Conservation (phyloP, 2,113 vertebrate species). For the Syngnathus floridae region DNA sequence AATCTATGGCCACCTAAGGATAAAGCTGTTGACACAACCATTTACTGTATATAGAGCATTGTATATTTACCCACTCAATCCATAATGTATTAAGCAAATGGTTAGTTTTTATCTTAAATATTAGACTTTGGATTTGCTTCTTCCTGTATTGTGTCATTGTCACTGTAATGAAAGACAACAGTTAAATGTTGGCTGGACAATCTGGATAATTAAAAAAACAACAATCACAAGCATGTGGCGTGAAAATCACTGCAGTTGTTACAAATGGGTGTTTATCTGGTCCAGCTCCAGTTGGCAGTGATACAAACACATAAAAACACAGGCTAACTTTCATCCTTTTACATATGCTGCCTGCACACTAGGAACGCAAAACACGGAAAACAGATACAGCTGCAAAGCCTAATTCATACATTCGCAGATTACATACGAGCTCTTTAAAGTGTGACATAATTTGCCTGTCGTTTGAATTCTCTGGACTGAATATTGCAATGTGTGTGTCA, state of each 20-base stretch:
- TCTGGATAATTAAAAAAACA: constrained; percentile 5
- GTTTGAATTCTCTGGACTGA: not conserved
- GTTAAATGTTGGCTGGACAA: not conserved
- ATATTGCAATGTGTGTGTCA: not conserved
- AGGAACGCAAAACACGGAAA: not conserved
- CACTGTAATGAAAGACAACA: constrained; percentile 4
- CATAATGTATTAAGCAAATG: not conserved
- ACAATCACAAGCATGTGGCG: not conserved
- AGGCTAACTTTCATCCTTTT: not conserved
- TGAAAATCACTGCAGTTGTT: not conserved
- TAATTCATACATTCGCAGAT: not conserved
- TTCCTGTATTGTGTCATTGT: constrained; percentile 1
- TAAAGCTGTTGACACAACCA: not conserved
- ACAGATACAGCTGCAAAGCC: not conserved
- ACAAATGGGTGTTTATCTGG: not conserved
- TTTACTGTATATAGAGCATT: not conserved
- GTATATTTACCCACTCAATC: not conserved
- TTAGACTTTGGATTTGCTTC: not conserved
- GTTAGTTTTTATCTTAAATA: not conserved
- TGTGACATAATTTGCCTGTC: not conserved
- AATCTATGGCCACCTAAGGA: not conserved
- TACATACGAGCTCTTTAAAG: not conserved
- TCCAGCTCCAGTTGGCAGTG: not conserved
- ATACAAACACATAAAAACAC: not conserved
- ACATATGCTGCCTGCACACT: not conserved